phyloP scores from a whole-genome alignment of 2,888 invertebrate species.

The Callinectes sapidus region DNA sequence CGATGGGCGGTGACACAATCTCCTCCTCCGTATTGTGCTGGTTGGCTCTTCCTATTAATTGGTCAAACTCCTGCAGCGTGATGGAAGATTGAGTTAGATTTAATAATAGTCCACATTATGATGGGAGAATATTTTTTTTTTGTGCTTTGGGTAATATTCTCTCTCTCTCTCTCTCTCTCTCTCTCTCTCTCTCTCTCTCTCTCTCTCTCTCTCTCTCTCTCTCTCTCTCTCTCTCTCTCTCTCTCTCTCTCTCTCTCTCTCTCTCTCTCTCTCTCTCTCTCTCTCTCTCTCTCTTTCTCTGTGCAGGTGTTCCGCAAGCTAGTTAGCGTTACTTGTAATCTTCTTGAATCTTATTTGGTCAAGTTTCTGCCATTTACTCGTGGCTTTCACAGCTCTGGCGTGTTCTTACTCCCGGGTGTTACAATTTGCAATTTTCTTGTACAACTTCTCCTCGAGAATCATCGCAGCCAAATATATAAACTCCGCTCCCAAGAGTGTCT shows the following conservation, averaged over 20 bases:
- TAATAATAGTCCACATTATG: neutral
- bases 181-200: neutral
- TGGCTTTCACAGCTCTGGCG: neutral
- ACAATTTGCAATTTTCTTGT: neutral
- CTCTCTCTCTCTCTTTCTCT: neutral
- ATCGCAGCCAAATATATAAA: neutral
- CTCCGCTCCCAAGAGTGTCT: neutral
- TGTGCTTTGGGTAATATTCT: neutral
- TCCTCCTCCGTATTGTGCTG: neutral
- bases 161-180: constrained; percentile 24
- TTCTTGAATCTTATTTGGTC: neutral
- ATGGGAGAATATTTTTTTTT: neutral
- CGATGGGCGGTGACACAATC: neutral
- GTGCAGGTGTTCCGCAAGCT: neutral
- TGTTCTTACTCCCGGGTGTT: neutral
- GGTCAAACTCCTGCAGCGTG: neutral
- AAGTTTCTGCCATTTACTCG: neutral
- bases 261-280: neutral
- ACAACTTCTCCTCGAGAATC: neutral
- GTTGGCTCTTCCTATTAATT: neutral
- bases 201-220: neutral
- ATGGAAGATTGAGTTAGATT: neutral
- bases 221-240: neutral
- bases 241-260: neutral
- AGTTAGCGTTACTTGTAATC: neutral